Evolutionary conservation across 1,140 invertebrate species (phyloP).

Genomic region (Papilio polytes): DNA sequence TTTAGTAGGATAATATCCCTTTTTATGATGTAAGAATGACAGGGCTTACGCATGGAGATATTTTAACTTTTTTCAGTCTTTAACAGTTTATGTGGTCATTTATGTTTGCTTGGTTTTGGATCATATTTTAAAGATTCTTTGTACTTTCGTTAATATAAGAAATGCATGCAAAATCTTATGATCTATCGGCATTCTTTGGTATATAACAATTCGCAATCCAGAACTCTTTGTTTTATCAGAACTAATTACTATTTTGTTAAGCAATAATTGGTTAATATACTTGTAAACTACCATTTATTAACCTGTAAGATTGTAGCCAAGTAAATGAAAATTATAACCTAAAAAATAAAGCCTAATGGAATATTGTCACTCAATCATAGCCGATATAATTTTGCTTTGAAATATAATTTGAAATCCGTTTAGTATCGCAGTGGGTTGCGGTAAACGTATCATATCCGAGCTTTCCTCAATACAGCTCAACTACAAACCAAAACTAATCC

Average conservation of each 20-base stretch:
- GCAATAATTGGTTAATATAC: too few species aligned
- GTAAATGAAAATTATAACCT: not conserved
- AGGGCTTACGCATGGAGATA: constrained; percentile 74
- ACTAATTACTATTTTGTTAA: too few species aligned
- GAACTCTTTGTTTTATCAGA: too few species aligned
- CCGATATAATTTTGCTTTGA: not conserved
- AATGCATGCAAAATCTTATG: too few species aligned
- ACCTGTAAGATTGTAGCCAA: too few species aligned
- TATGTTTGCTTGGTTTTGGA: not conserved
- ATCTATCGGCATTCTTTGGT: too few species aligned
- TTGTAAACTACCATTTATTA: too few species aligned
- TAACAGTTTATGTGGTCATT: constrained; percentile 47
- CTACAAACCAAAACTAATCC: constrained; percentile 26
- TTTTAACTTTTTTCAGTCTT: constrained; percentile 72
- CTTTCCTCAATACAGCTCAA: constrained; percentile 26
- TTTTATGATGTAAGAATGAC: constrained; percentile 78
- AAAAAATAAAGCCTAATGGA: not conserved
- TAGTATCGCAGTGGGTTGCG: constrained; percentile 4
- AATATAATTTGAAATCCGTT: constrained; percentile 9
- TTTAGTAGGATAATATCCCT: constrained; percentile 79
- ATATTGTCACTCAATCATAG: not conserved
- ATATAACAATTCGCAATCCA: too few species aligned
- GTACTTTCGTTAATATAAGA: too few species aligned
- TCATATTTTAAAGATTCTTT: not conserved
- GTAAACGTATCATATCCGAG: constrained; percentile 19